A percentile compares a stretch with the other conserved stretches of the same genome.
Conservation (phyloP, 2,797 vertebrate genomes). For the Huso huso region DNA sequence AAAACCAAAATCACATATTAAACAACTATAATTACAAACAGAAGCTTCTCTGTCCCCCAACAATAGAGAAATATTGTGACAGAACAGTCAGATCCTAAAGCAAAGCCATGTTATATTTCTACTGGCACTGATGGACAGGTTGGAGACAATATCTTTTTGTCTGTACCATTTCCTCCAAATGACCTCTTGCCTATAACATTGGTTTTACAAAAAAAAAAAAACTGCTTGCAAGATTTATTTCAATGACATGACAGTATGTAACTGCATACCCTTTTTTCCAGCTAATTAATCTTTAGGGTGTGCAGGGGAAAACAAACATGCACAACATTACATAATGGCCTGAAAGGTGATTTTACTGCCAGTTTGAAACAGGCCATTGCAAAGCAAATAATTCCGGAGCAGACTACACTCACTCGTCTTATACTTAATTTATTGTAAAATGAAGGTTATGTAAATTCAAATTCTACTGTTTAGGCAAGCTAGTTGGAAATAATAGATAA, state of each 20-base stretch:
- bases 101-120: no score
- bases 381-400: conserved; percentile 10
- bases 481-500: no score
- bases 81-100: no score
- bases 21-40: no score
- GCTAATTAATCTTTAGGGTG: conserved; percentile 25
- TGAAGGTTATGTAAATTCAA: no score
- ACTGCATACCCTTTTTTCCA: conserved; percentile 10
- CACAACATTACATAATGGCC: not conserved
- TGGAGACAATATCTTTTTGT: not conserved
- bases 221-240: conserved; percentile 24
- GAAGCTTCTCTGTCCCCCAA: no score
- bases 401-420: no score
- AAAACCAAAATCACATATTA: no score
- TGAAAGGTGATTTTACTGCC: conserved; percentile 11
- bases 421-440: no score
- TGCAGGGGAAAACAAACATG: conserved; percentile 19
- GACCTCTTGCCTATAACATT: conserved; percentile 14
- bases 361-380: conserved; percentile 18
- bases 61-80: no score
- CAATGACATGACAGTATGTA: conserved; percentile 7
- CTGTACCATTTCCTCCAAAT: conserved; percentile 10
- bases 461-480: no score
- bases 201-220: conserved; percentile 8
- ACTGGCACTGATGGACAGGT: no score